Base-by-base conservation (phyloP, 2,797 vertebrate species). In the Otolemur crassicaudatus region DNA sequence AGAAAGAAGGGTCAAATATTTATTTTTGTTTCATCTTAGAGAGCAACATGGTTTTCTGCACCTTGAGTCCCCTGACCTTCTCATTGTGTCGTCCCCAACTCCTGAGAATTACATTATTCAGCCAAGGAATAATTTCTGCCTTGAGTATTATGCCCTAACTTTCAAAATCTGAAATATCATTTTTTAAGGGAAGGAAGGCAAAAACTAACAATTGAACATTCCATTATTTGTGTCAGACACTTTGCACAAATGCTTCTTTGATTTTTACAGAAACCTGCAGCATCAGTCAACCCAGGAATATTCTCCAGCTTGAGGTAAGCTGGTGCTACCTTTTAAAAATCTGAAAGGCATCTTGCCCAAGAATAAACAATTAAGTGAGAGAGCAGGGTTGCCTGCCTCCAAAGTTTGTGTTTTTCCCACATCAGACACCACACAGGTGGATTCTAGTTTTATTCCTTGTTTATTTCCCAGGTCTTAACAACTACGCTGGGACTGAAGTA, bases 11-110 rank as follows among this genome's bases (percentile, higher is more conserved):
- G 53, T 65, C 65, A 79, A 92, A 93, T 79, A 91, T 93, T 96
- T 87, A 7, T 81, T 94, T 96, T 90, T 97, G 88, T 72, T 63
- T 20, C 8, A 16, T 77, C 31, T 63, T 75, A 75, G 31, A 86
- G 56, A 90, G 88, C 65, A 76, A 40, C 77, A 56, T 58, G 25
- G 43, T 16, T 31, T 6, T 82, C n/a, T 61, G 65, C 67, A 29
- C 23, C 31, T 56, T 49, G 25, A 16, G n/a, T 4, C n/a, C 17
- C 43, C 37, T 65, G 13, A 34, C 27, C 29, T 96, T 46, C 20
- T 86, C 77, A 20, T 5, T 76, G 7, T 70, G 79, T 94, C 12
- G 70, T 49, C 56, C 29, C 20, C 22, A 80, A 5, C 29, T 84
- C 49, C 22, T 56, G 6, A 23, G 14, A 58, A 46, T 46, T 13